Evolutionary conservation across 2,797 vertebrate species (phyloP).

Genomic region (Novumbra hubbsi): DNA sequence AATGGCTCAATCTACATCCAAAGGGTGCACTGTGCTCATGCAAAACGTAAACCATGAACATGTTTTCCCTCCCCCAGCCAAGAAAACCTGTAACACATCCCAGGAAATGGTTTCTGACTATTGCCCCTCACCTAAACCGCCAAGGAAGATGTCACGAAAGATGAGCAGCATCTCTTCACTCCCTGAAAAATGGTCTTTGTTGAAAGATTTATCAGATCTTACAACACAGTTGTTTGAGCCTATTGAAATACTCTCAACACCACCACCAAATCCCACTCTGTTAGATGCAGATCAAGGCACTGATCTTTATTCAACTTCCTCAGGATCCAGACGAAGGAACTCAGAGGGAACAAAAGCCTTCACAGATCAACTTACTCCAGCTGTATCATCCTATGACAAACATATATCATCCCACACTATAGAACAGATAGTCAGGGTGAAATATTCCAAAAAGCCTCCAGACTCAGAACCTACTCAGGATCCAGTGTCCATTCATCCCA

Average conservation of each 20-base stretch:
- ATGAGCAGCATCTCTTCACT: conserved; percentile 51
- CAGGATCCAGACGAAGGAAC: conserved; percentile 27
- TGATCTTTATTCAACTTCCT: conserved; percentile 22
- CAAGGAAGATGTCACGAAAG: conserved; percentile 80
- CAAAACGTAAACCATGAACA: conserved; percentile 63
- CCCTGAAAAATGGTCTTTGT: conserved; percentile 65
- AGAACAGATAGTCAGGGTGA: conserved; percentile 51
- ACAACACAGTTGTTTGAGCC: conserved; percentile 66
- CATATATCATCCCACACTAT: neutral
- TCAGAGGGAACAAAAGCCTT: conserved; percentile 19
- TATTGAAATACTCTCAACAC: conserved; percentile 62
- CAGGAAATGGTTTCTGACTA: conserved; percentile 71
- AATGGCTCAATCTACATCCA: conserved; percentile 41
- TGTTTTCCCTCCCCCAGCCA: conserved; percentile 76
- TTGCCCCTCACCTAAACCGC: conserved; percentile 75
- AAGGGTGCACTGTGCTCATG: conserved; percentile 37
- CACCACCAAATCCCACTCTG: conserved; percentile 41
- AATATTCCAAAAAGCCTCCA: conserved; percentile 59
- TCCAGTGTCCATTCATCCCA: neutral
- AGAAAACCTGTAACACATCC: conserved; percentile 76
- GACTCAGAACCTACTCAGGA: conserved; percentile 41
- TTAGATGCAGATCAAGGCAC: conserved; percentile 20
- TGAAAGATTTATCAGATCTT: conserved; percentile 64
- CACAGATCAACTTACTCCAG: conserved; percentile 12
- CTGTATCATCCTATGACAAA: conserved; percentile 12